These are phyloP conservation scores for Mesaphorura yosii DNA, from an alignment of 1,140 invertebrate genomes.

Conservation along the genomic window DNA sequence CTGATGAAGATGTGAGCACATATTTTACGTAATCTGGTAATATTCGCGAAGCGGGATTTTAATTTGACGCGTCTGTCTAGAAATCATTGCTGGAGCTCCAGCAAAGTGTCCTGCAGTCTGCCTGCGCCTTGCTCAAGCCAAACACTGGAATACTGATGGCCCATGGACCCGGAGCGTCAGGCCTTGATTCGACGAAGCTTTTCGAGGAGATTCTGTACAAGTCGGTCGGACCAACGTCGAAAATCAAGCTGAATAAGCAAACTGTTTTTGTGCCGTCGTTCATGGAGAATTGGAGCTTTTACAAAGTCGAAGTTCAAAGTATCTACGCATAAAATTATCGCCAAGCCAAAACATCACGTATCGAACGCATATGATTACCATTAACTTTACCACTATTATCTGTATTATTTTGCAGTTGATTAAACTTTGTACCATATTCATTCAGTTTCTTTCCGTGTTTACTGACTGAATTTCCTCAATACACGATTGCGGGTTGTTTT, in stretches of 20 bases:
- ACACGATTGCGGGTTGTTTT: too few species aligned
- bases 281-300: slow-evolving; percentile 82
- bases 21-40: neutral
- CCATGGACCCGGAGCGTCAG: slow-evolving; percentile 72
- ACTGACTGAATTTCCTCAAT: too few species aligned
- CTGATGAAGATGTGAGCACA: slow-evolving; percentile 37
- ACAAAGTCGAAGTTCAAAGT: slow-evolving; percentile 34
- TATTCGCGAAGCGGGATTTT: neutral
- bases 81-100: slow-evolving; percentile 79
- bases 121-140: slow-evolving; percentile 62
- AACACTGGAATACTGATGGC: slow-evolving; percentile 80
- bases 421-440: too few species aligned
- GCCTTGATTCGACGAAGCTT: slow-evolving; percentile 57
- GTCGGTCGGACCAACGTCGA: slow-evolving; percentile 43
- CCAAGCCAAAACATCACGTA: neutral
- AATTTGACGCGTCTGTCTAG: slow-evolving; percentile 14
- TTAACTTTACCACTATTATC: too few species aligned
- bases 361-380: neutral
- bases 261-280: slow-evolving; percentile 77
- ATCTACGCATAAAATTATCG: neutral
- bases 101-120: slow-evolving; percentile 60
- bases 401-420: too few species aligned
- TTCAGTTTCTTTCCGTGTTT: too few species aligned
- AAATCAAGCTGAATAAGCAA: slow-evolving; percentile 54
- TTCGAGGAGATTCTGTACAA: slow-evolving; percentile 64